A percentile compares a stretch with the other conserved stretches of the same genome.
These are phyloP conservation scores for Bubo blakistoni DNA, from an alignment of 2,113 vertebrate genomes.

Conservation along the genomic window DNA sequence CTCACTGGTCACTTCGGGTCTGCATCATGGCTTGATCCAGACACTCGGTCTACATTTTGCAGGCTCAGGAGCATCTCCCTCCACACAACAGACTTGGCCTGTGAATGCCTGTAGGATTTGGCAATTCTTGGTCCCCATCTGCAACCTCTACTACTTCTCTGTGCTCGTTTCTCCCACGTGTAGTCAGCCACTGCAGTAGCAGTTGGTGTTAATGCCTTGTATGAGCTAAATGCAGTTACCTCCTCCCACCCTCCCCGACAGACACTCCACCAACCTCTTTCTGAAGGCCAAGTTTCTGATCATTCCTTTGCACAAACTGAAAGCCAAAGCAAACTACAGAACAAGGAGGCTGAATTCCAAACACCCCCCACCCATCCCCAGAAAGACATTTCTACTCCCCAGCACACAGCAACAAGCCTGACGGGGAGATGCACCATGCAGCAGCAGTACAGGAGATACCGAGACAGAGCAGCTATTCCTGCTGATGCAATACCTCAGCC, in stretches of 20 bases:
- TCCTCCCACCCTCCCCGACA: fast-evolving
- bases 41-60: fast-evolving
- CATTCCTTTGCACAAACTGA: background rate
- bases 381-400: background rate
- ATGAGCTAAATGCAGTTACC: background rate
- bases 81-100: fast-evolving
- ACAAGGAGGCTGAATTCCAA: background rate
- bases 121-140: background rate
- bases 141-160: background rate
- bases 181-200: background rate
- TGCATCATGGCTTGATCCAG: fast-evolving
- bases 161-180: background rate
- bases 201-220: background rate
- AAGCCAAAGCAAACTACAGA: background rate
- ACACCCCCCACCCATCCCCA: background rate
- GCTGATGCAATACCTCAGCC: background rate
- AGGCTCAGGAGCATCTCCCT: background rate
- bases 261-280: background rate
- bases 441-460: background rate
- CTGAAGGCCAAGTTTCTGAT: background rate
- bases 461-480: background rate
- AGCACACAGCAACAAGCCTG: fast-evolving
- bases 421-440: fast-evolving
- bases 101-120: background rate
- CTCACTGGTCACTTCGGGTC: fast-evolving